Base-by-base conservation (phyloP, 2,888 invertebrate species). In the Noctuana brunneofusca region DNA sequence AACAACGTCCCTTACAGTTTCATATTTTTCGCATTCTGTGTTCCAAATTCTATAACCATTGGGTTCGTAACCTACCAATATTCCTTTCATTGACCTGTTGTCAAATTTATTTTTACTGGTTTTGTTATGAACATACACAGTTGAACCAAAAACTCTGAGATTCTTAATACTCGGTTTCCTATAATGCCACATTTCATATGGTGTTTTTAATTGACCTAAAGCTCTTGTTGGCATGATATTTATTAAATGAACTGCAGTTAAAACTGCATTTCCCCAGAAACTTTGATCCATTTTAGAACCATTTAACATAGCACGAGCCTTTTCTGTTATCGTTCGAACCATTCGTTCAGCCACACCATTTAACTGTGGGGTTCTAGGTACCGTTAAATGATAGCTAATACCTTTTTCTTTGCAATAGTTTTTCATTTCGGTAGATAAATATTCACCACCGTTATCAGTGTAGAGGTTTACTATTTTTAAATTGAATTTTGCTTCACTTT, bases 131-230 rank as follows among this genome's bases (percentile, higher is more conserved):
- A 76, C 65, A 66, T 71, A 79, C 32, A 71, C 74, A 16, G 24
- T 24, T 24, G 24, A 24, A 24, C 24, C 24, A 0, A n/a, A n/a
- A n/a, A n/a, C 24, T 24, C 24, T 24, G 24, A 24, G 27, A 27
- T 27, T 27, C 8, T 27, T 27, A 27, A 27, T 27, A 8, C 27
- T 27, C 8, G 5, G 27, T 27, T 27, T 27, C 8, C 27, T n/a
- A n/a, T n/a, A n/a, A 69, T 78, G 71, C 79, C 80, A 82, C 68
- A 79, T 64, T 68, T 81, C 80, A 69, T 67, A 83, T 68, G 81
- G 81, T 68, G 81, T 81, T 73, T 78, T 35, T n/a, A 22, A n/a
- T 48, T 1, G 5, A 20, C 12, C 53, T 20, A 64, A 18, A 27
- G 64, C 58, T 50, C 55, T 75, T 57, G 59, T 66, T 41, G 63